A percentile compares a stretch with the other conserved stretches of the same genome.
Conservation (phyloP, 2,888 invertebrate genomes). For the Eueremaeus valkanovi region DNA sequence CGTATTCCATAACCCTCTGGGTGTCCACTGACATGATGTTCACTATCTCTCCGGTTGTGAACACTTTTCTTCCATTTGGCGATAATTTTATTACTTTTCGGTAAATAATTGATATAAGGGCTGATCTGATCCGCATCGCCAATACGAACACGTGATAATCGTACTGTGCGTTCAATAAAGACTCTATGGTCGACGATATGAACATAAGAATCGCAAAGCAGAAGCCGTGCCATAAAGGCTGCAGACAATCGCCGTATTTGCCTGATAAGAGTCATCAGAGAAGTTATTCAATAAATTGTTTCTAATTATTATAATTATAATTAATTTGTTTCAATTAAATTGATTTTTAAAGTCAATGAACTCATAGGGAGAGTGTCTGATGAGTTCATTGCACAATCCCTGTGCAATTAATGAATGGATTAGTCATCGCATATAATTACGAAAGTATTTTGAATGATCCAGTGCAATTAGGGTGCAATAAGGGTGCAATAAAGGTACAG, state of each 20-base stretch:
- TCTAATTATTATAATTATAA: not conserved
- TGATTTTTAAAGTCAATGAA: not conserved
- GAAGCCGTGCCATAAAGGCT: conserved; percentile 54
- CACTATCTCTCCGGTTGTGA: conserved; percentile 70
- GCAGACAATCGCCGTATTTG: conserved; percentile 18
- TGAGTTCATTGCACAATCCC: too few relatives aligned
- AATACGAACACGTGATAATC: conserved; percentile 42
- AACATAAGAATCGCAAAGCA: conserved; percentile 54
- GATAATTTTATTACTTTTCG: conserved; percentile 52
- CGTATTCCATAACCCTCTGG: conserved; percentile 44
- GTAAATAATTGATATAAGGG: conserved; percentile 44
- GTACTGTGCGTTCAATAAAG: conserved; percentile 39
- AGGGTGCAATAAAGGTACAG: too few relatives aligned
- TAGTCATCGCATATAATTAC: too few relatives aligned
- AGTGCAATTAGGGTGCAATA: too few relatives aligned
- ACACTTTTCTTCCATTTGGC: conserved; percentile 50
- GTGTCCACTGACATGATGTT: conserved; percentile 47
- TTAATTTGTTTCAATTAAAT: too few relatives aligned
- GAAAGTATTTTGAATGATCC: too few relatives aligned
- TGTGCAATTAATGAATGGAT: too few relatives aligned
- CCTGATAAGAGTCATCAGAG: not conserved
- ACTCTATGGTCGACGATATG: conserved; percentile 49
- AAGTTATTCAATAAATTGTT: too few relatives aligned
- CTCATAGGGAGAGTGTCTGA: too few relatives aligned
- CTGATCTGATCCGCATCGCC: conserved; percentile 43